phyloP scores from a whole-genome alignment of 2,797 vertebrate genomes.

The Nannoperca obscura region DNA sequence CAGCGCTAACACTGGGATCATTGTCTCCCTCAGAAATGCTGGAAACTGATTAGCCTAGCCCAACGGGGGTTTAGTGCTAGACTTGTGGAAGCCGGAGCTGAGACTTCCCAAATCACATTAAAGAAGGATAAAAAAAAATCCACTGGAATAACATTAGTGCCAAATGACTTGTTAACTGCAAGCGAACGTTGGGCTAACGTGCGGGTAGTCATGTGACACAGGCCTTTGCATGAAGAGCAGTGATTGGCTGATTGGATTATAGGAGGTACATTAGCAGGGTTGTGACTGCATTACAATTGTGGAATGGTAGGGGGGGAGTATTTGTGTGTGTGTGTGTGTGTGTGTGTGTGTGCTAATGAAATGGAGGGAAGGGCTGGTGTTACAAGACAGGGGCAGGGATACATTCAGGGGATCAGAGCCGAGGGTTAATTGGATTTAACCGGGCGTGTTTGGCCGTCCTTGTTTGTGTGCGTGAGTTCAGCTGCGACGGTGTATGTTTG shows the following conservation, averaged over 20 bases:
- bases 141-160: slow-evolving; percentile 84
- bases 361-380: slow-evolving; percentile 83
- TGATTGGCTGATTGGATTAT: slow-evolving; percentile 87
- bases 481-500: slow-evolving; percentile 58
- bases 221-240: slow-evolving; percentile 63
- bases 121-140: slow-evolving; percentile 77
- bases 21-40: slow-evolving; percentile 88
- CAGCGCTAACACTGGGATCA: slow-evolving; percentile 88
- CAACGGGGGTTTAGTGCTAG: slow-evolving; percentile 77
- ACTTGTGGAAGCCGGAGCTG: slow-evolving; percentile 78
- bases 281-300: slow-evolving; percentile 78
- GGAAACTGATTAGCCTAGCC: slow-evolving; percentile 87
- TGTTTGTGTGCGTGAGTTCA: slow-evolving; percentile 68
- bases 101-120: slow-evolving; percentile 86
- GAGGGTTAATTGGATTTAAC: slow-evolving; percentile 77
- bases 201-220: slow-evolving; percentile 81
- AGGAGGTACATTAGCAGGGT: slow-evolving; percentile 80
- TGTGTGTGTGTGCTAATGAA: slow-evolving; percentile 76
- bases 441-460: slow-evolving; percentile 69
- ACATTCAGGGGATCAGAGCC: slow-evolving; percentile 62
- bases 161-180: slow-evolving; percentile 81
- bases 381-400: slow-evolving; percentile 73
- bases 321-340: slow-evolving; percentile 18
- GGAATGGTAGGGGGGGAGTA: slow-evolving; percentile 40
- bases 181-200: slow-evolving; percentile 63